Evolutionary conservation across 2,797 vertebrate genomes (phyloP).

Genomic region (Typhlichthys eigenmanni): DNA sequence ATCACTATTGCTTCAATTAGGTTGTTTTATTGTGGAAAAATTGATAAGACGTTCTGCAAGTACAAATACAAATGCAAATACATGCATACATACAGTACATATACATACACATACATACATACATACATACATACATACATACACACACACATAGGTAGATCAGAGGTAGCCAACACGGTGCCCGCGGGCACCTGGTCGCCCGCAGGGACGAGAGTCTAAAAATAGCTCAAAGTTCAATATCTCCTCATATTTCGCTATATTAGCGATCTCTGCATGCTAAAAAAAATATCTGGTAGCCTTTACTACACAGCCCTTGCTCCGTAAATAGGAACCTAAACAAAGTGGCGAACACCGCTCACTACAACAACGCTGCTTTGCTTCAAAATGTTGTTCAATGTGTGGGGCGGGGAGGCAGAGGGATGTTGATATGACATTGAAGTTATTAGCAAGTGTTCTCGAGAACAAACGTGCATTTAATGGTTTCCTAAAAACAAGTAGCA

Average conservation of each 20-base stretch:
- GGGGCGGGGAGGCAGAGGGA: background rate
- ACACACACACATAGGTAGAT: conserved; percentile 1
- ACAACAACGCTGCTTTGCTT: too few species aligned
- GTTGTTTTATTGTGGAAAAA: background rate
- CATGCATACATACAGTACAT: background rate
- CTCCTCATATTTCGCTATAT: too few species aligned
- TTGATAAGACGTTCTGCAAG: background rate
- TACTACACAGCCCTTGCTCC: background rate
- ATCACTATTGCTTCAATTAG: background rate
- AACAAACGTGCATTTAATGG: too few species aligned
- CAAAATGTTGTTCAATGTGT: background rate
- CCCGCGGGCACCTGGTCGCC: too few species aligned
- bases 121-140: background rate
- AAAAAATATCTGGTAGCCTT: background rate
- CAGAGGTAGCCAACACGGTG: background rate
- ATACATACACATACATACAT: background rate
- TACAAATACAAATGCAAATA: too few species aligned
- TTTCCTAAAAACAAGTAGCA: too few species aligned
- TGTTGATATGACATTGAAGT: too few species aligned
- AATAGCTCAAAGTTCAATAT: too few species aligned
- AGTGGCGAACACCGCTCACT: too few species aligned
- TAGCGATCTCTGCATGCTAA: background rate
- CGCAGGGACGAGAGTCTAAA: too few species aligned
- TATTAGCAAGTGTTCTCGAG: too few species aligned
- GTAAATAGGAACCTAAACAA: too few species aligned